Base-by-base conservation (phyloP, 1,140 invertebrate species). In the Saccostrea glomerata region DNA sequence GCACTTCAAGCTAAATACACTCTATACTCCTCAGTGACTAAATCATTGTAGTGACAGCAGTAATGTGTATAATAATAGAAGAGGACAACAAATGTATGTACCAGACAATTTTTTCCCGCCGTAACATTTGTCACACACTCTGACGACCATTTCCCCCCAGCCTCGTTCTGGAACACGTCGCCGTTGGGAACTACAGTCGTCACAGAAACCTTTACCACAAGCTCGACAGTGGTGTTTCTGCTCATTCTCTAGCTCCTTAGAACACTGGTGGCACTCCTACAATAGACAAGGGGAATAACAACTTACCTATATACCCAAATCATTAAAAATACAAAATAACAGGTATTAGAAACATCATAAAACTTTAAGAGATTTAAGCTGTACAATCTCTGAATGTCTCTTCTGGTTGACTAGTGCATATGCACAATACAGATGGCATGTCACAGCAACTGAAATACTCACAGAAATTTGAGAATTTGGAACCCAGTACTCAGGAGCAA, bases 401-500 rank as follows among this genome's bases (percentile, higher is more conserved):
- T 36, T 36, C 30, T 36, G 30, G 30, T 36, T 36, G 30, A 36
- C 30, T 36, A 36, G 30, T 36, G 30, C 30, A 36, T 36, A 36
- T 36, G 30, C 30, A 36, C 30, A 36, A 36, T 36, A 36, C 30
- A 36, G 30, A 36, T 36, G 30, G 30, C 30, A 36, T 47, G 47
- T 7, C 47, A 47, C 5, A 47, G 47, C 47, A 47, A 47, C 47
- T 47, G 47, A 47, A 36, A 85, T 84, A 88, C 90, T 94, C 93
- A 97, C 96, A 90, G 95, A 96, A 85, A 98, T 97, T 92, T 97
- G 96, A 89, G 96, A 95, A 94, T 98, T 98, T 12, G 97, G 97
- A 70, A 96, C 96, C 97, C 97, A 98, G 94, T 98, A 98, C 30
- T 96, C 96, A 1, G 97, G 97, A 20, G 97, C 97, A 86, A 97